phyloP scores from a whole-genome alignment of 2,113 vertebrate genomes.

The Macrotus californicus region DNA sequence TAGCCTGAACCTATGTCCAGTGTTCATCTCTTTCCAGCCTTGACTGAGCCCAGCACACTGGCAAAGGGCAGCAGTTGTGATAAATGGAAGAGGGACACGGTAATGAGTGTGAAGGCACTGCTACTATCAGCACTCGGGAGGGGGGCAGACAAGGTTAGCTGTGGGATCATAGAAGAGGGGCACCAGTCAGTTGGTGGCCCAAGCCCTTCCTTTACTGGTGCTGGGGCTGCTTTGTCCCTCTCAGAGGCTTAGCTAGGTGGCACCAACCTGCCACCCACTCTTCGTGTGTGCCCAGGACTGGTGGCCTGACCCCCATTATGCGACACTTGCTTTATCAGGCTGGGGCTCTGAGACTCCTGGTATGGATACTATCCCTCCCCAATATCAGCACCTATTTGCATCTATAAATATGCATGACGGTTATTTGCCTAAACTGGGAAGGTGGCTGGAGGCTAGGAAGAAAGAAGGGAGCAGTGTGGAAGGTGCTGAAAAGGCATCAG shows the following conservation, averaged over 20 bases:
- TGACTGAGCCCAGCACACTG: background rate
- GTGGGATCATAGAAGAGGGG: background rate
- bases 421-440: background rate
- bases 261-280: background rate
- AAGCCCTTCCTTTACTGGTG: background rate
- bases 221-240: background rate
- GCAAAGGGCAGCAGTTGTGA: background rate
- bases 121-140: background rate
- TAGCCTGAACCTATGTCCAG: background rate
- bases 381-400: background rate
- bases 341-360: background rate
- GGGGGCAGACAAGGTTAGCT: background rate
- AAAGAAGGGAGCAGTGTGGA: background rate
- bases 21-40: background rate
- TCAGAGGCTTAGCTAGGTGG: background rate
- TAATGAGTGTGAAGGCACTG: background rate
- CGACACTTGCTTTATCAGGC: background rate
- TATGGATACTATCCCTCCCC: background rate
- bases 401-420: background rate
- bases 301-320: background rate
- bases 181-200: background rate
- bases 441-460: background rate
- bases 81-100: background rate
- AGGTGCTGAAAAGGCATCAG: background rate
- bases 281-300: background rate